Conservation (phyloP, 2,113 vertebrate genomes). For the Synchiropus splendidus region DNA sequence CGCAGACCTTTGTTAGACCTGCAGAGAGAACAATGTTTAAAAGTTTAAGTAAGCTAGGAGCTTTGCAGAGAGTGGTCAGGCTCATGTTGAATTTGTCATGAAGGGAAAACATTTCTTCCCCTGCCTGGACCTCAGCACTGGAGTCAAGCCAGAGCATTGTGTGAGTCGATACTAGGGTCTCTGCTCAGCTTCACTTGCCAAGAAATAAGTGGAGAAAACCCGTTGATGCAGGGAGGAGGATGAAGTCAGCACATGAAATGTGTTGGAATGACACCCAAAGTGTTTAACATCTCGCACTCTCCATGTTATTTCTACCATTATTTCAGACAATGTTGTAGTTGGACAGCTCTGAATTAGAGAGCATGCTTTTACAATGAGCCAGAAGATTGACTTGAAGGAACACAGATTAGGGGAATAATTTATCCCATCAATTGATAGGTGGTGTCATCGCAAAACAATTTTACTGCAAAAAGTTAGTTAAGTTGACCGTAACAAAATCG, state of each 20-base stretch:
- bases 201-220: constrained; percentile 32
- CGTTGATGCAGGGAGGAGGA: constrained; percentile 37
- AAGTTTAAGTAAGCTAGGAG: constrained; percentile 31
- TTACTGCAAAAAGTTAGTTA: no score
- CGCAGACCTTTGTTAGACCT: not conserved
- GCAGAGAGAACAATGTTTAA: constrained; percentile 18
- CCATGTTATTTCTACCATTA: constrained; percentile 31
- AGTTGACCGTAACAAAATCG: no score
- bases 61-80: constrained; percentile 12
- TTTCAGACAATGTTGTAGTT: constrained; percentile 43
- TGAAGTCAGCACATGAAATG: no score
- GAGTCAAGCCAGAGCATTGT: constrained; percentile 37
- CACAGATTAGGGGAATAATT: no score
- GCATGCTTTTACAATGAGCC: no score
- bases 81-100: constrained; percentile 33
- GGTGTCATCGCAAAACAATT: no score
- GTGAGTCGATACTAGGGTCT: constrained; percentile 44
- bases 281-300: constrained; percentile 38
- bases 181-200: constrained; percentile 20
- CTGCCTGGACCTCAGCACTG: constrained; percentile 35
- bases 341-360: no score
- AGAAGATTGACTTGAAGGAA: no score
- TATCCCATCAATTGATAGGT: no score
- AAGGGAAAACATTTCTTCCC: constrained; percentile 38
- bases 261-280: constrained; percentile 19